Conservation (phyloP, 2,113 vertebrate species). For the Xyliphius kryptos region DNA sequence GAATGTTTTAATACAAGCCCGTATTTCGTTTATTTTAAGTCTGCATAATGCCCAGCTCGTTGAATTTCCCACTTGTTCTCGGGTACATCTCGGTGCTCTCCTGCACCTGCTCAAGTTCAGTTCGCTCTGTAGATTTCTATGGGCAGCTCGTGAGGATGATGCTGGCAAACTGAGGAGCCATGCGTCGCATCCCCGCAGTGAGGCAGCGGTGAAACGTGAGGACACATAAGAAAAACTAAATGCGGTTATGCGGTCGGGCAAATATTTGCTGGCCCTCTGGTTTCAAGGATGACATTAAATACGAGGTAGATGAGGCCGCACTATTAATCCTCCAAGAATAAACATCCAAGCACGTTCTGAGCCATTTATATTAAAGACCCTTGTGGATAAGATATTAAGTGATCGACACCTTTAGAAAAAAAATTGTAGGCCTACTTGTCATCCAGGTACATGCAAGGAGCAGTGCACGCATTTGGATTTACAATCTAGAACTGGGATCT, state of each 20-base stretch:
- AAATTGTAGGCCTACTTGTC: no score
- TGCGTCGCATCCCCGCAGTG: neutral
- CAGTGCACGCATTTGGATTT: no score
- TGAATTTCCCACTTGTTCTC: no score
- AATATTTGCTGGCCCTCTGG: slow-evolving; percentile 20
- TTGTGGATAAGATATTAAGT: neutral
- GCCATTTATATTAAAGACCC: neutral
- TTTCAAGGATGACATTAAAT: slow-evolving; percentile 11
- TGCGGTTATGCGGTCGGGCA: slow-evolving; percentile 9
- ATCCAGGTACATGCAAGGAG: no score
- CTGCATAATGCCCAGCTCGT: no score
- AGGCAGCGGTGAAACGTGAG: slow-evolving; percentile 20
- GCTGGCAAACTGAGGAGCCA: neutral
- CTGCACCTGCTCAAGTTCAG: neutral
- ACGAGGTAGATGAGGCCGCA: neutral
- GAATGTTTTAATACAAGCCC: no score
- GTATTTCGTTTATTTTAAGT: no score
- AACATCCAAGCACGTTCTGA: neutral
- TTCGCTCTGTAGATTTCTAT: neutral
- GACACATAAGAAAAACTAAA: slow-evolving; percentile 28
- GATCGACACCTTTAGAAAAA: no score
- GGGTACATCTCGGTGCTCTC: no score
- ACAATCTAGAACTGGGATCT: no score
- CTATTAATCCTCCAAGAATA: neutral
- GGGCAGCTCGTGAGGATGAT: slow-evolving; percentile 2